Evolutionary conservation across 2,113 vertebrate genomes (phyloP).

Genomic region (Megaleporinus macrocephalus): DNA sequence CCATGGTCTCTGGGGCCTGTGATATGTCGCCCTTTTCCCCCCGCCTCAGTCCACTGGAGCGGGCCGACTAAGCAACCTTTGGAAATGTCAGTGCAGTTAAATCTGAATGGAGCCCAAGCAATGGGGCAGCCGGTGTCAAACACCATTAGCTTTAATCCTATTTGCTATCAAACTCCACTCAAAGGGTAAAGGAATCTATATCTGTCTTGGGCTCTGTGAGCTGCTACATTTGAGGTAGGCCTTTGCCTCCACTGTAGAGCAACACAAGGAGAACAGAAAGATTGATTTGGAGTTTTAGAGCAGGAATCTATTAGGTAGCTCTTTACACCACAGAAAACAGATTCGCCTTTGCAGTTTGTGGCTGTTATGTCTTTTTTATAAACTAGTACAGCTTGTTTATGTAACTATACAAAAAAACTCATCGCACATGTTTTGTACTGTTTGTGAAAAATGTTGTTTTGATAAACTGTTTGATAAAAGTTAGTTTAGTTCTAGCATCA

Average conservation of each 20-base stretch:
- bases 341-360: neutral
- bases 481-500: too few species aligned
- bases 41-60: constrained; percentile 50
- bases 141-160: constrained; percentile 79
- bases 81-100: constrained; percentile 79
- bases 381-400: neutral
- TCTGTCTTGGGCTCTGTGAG: constrained; percentile 68
- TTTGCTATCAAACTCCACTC: constrained; percentile 76
- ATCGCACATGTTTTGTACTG: too few species aligned
- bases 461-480: too few species aligned
- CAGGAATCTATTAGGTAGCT: constrained; percentile 23
- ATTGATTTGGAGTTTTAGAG: constrained; percentile 13
- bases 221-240: constrained; percentile 52
- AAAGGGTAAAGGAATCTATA: constrained; percentile 76
- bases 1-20: constrained; percentile 56
- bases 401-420: neutral
- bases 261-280: constrained; percentile 17
- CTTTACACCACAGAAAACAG: neutral
- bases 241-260: constrained; percentile 21
- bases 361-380: too few species aligned
- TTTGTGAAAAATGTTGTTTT: too few species aligned
- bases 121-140: constrained; percentile 74
- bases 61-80: constrained; percentile 73
- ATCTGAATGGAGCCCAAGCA: constrained; percentile 70
- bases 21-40: constrained; percentile 69